phyloP scores from a whole-genome alignment of 2,797 vertebrate genomes.

The Lepus oiostolus region DNA sequence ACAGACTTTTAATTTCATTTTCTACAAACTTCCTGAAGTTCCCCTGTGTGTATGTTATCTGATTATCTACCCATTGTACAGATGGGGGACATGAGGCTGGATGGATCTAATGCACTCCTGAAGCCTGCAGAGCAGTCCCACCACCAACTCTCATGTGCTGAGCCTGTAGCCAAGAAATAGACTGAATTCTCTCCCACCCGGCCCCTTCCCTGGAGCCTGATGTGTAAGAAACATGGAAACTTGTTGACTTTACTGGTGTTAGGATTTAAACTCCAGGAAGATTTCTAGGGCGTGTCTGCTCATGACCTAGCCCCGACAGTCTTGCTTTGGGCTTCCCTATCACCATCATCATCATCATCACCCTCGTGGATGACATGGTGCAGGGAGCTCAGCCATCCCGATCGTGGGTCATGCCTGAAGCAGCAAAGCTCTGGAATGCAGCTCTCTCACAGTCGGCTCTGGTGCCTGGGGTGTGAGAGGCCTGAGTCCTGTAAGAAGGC shows the following conservation, averaged over 20 bases:
- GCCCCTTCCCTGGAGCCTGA: not conserved
- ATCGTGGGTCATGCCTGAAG: not conserved
- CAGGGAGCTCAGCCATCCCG: not conserved
- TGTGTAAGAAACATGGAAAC: not conserved
- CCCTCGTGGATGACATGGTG: not conserved
- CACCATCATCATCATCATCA: not conserved
- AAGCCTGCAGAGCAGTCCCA: not conserved
- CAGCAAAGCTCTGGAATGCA: not conserved
- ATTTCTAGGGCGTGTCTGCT: not conserved
- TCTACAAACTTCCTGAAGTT: too few relatives aligned
- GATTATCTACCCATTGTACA: not conserved
- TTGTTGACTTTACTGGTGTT: not conserved
- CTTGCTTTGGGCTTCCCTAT: not conserved
- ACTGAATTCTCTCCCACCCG: not conserved
- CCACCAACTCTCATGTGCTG: not conserved
- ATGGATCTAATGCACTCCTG: not conserved
- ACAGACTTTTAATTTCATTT: too few relatives aligned
- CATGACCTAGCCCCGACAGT: not conserved
- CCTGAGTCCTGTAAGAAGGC: not conserved
- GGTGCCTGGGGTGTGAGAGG: not conserved
- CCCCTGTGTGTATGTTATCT: not conserved
- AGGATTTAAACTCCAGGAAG: constrained; percentile 14
- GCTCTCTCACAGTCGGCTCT: not conserved
- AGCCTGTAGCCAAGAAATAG: not conserved
- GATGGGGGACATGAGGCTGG: not conserved